Evolutionary conservation across 2,797 vertebrate genomes (phyloP), one percentile per base, ranked within the genome.

Genomic region (Poliocrania exsul): DNA sequence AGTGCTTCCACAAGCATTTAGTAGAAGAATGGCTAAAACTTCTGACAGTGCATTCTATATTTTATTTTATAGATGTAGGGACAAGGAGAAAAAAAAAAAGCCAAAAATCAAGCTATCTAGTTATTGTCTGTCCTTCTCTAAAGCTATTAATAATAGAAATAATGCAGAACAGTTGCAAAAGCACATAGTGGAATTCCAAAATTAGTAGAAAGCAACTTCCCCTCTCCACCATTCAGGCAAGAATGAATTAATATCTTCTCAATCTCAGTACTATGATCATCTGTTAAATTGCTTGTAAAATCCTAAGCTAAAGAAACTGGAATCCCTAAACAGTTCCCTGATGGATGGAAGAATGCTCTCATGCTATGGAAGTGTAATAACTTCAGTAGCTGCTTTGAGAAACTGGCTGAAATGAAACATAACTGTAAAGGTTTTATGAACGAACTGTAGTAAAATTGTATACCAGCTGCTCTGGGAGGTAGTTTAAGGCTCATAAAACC

Each of bases 401-500:
- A 79, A 70, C 57, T 28, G 33, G 21, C 56, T 80, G 42, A 82
- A 92, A 67, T 42, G 11, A 77, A 73, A 60, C 23, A 18, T 53
- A 60, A 80, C 42, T 87, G 4, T 69, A 62, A 72, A 28, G 46
- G 6, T 13, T 84, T 81, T 90, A 49, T 72, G 78, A 88, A 50
- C 1, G 5, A 66, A 60, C 62, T 70, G 31, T 72, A 56, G 38
- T 70, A 62, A 75, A 87, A 85, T 44, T 54, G 29, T 70, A 11
- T 62, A 73, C 37, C 64, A 73, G 56, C 74, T 89, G 67, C 60
- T 73, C 3, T 20, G 29, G 40, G n/a, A 87, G 28, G 29, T 92
- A 57, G 51, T 89, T 87, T 73, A 89, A 73, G 53, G 60, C 40
- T 82, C 33, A 25, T 82, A 87, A 95, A 87, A 82, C 75, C 57